Conservation (phyloP, 2,888 invertebrate genomes). For the Rhagium mordax region DNA sequence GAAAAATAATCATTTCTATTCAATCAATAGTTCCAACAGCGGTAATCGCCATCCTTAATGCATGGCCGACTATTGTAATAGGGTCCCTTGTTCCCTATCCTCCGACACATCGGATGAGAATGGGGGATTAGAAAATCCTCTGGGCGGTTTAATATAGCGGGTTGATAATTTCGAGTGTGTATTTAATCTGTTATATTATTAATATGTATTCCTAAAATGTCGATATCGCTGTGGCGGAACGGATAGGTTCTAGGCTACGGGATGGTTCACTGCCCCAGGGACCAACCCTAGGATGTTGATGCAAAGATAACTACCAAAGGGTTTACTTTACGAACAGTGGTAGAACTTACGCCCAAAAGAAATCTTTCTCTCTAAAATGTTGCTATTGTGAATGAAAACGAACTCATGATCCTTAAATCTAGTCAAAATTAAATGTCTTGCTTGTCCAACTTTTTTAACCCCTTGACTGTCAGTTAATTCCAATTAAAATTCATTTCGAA, state of each 20-base stretch:
- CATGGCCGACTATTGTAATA: slow-evolving; percentile 22
- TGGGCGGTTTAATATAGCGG: slow-evolving; percentile 18
- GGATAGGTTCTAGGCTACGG: not conserved
- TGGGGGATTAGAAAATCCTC: slow-evolving; percentile 18
- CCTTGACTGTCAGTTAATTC: too few relatives aligned
- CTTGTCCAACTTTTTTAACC: too few relatives aligned
- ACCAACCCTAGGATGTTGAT: not conserved
- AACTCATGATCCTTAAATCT: too few relatives aligned
- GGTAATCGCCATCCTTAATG: not conserved
- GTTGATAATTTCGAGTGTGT: slow-evolving; percentile 16
- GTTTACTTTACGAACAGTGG: not conserved
- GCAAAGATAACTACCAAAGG: not conserved
- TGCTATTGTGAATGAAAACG: too few relatives aligned
- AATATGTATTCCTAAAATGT: not conserved
- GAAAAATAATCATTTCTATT: too few relatives aligned
- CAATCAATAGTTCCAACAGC: too few relatives aligned
- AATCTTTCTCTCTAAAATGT: too few relatives aligned
- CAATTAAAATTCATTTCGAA: too few relatives aligned
- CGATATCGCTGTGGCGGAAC: not conserved
- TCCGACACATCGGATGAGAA: not conserved
- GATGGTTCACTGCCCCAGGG: not conserved
- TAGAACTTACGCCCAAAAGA: too few relatives aligned
- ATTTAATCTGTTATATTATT: slow-evolving; percentile 7
- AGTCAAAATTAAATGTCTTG: too few relatives aligned
- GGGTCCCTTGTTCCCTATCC: slow-evolving; percentile 15